Percentiles rank a stretch among this genome's conserved stretches.
Evolutionary conservation across 2,113 vertebrate genomes (phyloP).

Genomic region (Thomomys bottae): DNA sequence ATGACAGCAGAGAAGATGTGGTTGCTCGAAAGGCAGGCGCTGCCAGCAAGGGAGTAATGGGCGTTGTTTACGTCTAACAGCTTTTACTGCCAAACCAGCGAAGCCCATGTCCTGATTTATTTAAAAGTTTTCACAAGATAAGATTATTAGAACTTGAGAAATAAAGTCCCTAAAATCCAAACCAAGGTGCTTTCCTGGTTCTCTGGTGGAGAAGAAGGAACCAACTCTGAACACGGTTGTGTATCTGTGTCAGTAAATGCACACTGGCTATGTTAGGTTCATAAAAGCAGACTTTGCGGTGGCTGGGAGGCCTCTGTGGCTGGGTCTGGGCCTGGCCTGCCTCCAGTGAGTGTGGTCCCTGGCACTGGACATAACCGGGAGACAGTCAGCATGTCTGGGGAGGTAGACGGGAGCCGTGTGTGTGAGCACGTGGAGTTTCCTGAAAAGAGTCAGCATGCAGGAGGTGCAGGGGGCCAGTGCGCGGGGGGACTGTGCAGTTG

Average conservation of each 20-base stretch:
- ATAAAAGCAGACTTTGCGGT: too few species aligned
- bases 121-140: neutral
- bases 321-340: too few species aligned
- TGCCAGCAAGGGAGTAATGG: neutral
- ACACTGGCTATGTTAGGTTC: too few species aligned
- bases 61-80: neutral
- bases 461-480: accelerated
- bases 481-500: too few species aligned
- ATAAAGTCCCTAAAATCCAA: neutral
- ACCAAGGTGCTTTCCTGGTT: neutral
- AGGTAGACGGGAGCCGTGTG: accelerated
- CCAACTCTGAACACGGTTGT: neutral
- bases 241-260: accelerated
- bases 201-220: neutral
- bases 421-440: neutral
- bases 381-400: too few species aligned
- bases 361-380: too few species aligned
- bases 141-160: neutral
- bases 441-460: accelerated
- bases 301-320: too few species aligned
- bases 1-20: too few species aligned
- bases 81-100: neutral
- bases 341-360: too few species aligned
- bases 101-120: neutral
- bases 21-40: too few species aligned